Evolutionary conservation across 2,797 vertebrate genomes (phyloP), one percentile per base, ranked within the genome.

Genomic region (Rhinophrynus dorsalis): DNA sequence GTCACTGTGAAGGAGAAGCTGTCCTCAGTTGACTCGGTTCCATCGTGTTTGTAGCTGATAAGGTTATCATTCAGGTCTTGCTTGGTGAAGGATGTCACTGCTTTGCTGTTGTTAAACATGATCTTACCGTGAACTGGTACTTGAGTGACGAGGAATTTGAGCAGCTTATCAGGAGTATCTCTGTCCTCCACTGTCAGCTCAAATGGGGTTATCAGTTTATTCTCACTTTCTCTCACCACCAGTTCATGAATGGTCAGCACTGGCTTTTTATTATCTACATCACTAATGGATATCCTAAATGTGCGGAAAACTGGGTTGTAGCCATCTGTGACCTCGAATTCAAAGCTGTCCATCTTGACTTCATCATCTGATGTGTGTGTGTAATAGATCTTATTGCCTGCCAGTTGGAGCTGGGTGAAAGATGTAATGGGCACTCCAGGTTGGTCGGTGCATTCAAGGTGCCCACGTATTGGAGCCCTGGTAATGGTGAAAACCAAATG

Each of bases 311-410:
- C 92, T 0, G 96, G 95, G 75, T 99, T 99, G 78, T 85, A 96
- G 35, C 97, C 97, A 5, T 99, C 97, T 0, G 96, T 99, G 70
- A 98, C 96, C 76, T 98, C 91, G 70, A 99, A 99, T 78, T 99
- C 97, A 81, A 99, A 99, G 76, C 96, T 98, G 77, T 99, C 97
- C 94, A 95, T 97, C 85, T 96, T 99, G 7, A 95, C 88, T 70
- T 98, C 97, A 1, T 99, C 97, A 11, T 96, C 94, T 0, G 94
- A 87, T 0, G 96, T 99, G 79, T 99, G 97, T 68, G 96, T 93
- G 76, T 99, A 99, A 81, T 94, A 97, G 75, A 99, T 45, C 83
- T 99, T 99, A 87, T 91, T 99, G 15, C 97, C 97, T 11, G 97
- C 97, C 63, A 99, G 86, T 24, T 97, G 90, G 13, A 99, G 93